Evolutionary conservation across 2,797 vertebrate genomes (phyloP), one percentile per base, ranked within the genome.

Genomic region (Emys orbicularis): DNA sequence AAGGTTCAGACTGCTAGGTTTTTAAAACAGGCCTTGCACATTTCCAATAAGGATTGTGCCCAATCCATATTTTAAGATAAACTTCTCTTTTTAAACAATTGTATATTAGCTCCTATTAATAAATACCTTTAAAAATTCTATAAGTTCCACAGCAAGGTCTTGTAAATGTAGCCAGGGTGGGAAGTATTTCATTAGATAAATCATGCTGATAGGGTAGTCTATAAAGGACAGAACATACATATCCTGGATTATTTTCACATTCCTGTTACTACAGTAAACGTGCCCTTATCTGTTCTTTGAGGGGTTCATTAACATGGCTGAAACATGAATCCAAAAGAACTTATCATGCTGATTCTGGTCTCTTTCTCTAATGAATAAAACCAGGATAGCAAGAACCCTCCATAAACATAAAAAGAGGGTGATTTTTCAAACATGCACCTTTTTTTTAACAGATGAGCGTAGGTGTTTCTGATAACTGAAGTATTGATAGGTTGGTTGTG

Each of bases 1-100:
- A 97, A 97, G 87, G 91, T 97, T 94, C 91, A 97, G 92, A 96
- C 93, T 92, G 87, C 94, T 96, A 92, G 65, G 96, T 94, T 98
- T 96, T 95, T 96, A 95, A 96, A 97, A 85, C 76, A 92, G 91
- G 87, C 95, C 97, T 96, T 97, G 80, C 82, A 96, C 96, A 87
- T 97, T 96, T 92, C 92, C 96, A 94, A 89, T 93, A 97, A 93
- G 83, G 92, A 94, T 89, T 95, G 92, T 94, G 79, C 95, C 95
- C 85, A 85, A 9, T 90, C 90, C 86, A 82, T 84, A 95, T 93
- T 88, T 59, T 54, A 68, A 94, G 80, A 91, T 93, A 90, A 92
- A 90, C 85, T 44, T 96, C 92, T 88, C 88, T 86, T 72, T 96
- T 57, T 31, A 27, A 90, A 50, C 86, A 90, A 59, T 93, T 92